Percentiles rank a stretch among this genome's conserved stretches.
These are phyloP conservation scores for Diarsia dahlii DNA, from an alignment of 2,888 invertebrate species.

Conservation along the genomic window DNA sequence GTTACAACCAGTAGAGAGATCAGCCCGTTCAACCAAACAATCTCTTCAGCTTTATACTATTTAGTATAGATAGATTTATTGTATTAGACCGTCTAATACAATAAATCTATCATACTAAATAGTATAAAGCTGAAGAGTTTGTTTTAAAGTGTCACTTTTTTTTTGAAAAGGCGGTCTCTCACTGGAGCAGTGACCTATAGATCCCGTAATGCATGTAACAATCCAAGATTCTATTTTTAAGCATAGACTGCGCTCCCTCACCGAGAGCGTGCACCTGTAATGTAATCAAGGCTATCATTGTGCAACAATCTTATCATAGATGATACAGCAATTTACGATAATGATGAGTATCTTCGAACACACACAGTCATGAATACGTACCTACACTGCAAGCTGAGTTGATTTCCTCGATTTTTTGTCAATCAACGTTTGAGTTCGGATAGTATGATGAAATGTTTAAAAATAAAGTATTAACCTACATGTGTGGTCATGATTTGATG, in stretches of 20 bases:
- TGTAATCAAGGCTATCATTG: slow-evolving; percentile 12
- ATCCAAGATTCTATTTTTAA: too few relatives aligned
- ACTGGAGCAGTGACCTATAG: neutral
- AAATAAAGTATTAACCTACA: neutral
- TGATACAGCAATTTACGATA: slow-evolving; percentile 24
- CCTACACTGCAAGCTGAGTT: neutral
- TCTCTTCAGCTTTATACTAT: too few relatives aligned
- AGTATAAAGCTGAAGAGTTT: too few relatives aligned
- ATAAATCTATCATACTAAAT: too few relatives aligned
- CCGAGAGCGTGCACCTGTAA: too few relatives aligned
- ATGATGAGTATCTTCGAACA: slow-evolving; percentile 7
- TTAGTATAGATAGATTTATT: too few relatives aligned
- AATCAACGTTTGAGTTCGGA: neutral
- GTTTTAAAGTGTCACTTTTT: too few relatives aligned
- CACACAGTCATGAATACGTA: neutral
- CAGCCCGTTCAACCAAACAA: too few relatives aligned
- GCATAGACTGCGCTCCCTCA: too few relatives aligned
- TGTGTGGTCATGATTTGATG: neutral
- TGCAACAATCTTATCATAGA: slow-evolving; percentile 27
- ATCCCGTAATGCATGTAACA: neutral
- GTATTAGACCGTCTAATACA: too few relatives aligned
- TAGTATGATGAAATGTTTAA: slow-evolving; percentile 3
- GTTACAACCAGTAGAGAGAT: too few relatives aligned
- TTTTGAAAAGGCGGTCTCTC: too few relatives aligned
- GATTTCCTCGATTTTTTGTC: neutral